Conservation (phyloP, 2,113 vertebrate species). For the Ptyas mucosa region DNA sequence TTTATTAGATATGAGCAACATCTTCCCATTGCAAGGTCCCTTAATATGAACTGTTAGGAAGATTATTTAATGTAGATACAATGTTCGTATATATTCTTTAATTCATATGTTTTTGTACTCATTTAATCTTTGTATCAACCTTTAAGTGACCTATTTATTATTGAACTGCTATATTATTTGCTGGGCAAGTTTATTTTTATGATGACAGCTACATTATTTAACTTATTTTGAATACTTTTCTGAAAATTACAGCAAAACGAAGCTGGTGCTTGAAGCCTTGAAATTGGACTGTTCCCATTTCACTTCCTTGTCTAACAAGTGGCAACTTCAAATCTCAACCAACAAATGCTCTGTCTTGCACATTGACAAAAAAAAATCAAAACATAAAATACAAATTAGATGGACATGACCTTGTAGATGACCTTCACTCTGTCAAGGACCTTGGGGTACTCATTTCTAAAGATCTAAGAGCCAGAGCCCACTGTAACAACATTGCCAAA, state of each 20-base stretch:
- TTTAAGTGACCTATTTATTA: background rate
- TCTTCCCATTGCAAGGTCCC: background rate
- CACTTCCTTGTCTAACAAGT: background rate
- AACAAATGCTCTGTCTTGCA: too few relatives aligned
- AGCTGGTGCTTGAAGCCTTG: background rate
- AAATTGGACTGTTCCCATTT: background rate
- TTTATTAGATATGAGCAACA: background rate
- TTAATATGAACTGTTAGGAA: background rate
- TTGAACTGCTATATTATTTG: background rate
- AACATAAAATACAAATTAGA: too few relatives aligned
- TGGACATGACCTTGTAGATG: too few relatives aligned
- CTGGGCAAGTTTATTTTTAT: too few relatives aligned
- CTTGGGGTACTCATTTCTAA: too few relatives aligned
- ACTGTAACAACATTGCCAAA: too few relatives aligned
- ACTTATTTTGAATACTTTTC: background rate
- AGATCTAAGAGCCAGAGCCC: too few relatives aligned
- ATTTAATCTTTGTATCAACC: background rate
- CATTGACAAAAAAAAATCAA: too few relatives aligned
- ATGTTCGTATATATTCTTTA: background rate
- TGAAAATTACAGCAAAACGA: background rate
- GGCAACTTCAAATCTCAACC: too few relatives aligned
- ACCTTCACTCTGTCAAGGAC: too few relatives aligned
- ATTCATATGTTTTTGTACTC: background rate
- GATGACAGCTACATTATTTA: too few relatives aligned
- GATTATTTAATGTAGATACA: background rate